Evolutionary conservation across 2,888 invertebrate species (phyloP), one percentile per base, ranked within the genome.

Genomic region (Biston betularia): DNA sequence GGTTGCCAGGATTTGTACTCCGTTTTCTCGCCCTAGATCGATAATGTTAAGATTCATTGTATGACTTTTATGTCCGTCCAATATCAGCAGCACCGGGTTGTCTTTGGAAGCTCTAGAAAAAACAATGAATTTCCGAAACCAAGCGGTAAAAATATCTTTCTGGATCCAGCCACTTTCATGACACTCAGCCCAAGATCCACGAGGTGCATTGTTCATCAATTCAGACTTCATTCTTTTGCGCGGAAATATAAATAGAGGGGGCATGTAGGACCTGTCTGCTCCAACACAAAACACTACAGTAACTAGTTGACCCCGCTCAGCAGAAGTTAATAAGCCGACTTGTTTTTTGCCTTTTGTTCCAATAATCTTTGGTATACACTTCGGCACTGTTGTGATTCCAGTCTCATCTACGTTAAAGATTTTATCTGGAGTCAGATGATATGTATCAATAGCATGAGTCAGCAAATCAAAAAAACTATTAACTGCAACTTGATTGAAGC

Each of bases 331-430:
- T 38, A 79, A 59, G 8, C 74, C 80, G 38, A 86, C 77, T 72
- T 83, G 81, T 45, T 74, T 62, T 75, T 83, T 82, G 8, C 85
- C 84, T 70, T 77, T 76, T 5, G 58, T 69, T 8, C 76, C 76
- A 42, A 85, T 63, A 15, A 85, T 73, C 68, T 80, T 60, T 10
- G 77, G 70, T 48, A 79, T 74, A 69, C 77, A 76, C 12, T 72
- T 77, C 68, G 76, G 83, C 7, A 85, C 81, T 11, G 80, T 75
- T 35, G 79, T 69, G 11, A 88, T 68, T 8, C 85, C 85, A n/a
- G 82, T 84, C 72, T 86, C 85, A 65, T 86, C 82, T 0, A 84
- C 79, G 64, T 84, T 87, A 63, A 75, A 85, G 53, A 85, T 75
- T 45, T 76, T 69, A 61, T 75, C 69, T 52, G 77, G 66, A n/a